A percentile compares a stretch with the other conserved stretches of the same genome.
phyloP scores from a whole-genome alignment of 2,888 invertebrate genomes.

The Aethes cnicana region DNA sequence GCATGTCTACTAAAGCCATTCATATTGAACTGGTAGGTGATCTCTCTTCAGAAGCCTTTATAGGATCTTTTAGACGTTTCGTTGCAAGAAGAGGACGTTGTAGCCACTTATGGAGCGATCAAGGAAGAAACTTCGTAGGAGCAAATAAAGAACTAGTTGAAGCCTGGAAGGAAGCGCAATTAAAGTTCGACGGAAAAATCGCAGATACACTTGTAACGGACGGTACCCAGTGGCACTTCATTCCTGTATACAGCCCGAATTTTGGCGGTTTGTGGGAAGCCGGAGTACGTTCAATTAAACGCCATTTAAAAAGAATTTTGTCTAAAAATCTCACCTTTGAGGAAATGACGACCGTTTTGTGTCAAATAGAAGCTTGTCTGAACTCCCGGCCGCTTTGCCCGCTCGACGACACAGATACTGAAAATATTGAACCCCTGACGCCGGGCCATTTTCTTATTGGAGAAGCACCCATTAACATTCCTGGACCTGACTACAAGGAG shows the following conservation, averaged over 20 bases:
- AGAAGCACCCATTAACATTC: conserved; percentile 9
- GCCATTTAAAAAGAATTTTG: conserved; percentile 30
- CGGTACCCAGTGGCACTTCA: conserved; percentile 29
- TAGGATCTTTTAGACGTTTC: conserved; percentile 17
- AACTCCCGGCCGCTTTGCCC: conserved; percentile 4
- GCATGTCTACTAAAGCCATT: conserved; percentile 34
- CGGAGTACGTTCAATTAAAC: conserved; percentile 31
- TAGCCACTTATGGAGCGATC: conserved; percentile 20
- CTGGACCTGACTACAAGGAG: background rate
- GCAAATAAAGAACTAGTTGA: conserved; percentile 13
- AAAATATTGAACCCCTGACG: conserved; percentile 1
- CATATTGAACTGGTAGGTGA: conserved; percentile 38
- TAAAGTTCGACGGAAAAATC: background rate
- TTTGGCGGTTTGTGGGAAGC: conserved; percentile 36
- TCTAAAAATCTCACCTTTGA: conserved; percentile 29
- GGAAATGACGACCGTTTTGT: conserved; percentile 29
- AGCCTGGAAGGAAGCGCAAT: conserved; percentile 1
- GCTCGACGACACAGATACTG: background rate
- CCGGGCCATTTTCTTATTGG: conserved; percentile 9
- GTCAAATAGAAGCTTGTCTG: conserved; percentile 26
- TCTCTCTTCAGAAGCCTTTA: conserved; percentile 34
- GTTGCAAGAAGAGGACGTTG: conserved; percentile 14
- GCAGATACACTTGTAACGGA: conserved; percentile 4
- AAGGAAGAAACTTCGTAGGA: conserved; percentile 17
- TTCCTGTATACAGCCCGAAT: conserved; percentile 28